Conservation (phyloP, 30 jellyfish, hydroid and myxozoan genomes). For the Morbakka virulenta region DNA sequence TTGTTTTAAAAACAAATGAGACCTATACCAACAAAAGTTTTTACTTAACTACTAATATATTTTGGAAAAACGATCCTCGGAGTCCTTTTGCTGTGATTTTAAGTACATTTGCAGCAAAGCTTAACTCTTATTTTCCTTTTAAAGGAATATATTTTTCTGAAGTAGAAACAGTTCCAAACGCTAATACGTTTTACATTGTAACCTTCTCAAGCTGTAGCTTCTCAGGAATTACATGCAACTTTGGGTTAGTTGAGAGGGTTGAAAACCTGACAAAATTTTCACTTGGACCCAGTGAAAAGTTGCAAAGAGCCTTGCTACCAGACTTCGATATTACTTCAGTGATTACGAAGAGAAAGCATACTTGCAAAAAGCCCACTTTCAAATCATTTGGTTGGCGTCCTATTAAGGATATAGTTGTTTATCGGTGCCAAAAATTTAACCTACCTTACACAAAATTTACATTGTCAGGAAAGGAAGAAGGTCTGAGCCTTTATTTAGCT, state of each 20-base stretch:
- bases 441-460: neutral
- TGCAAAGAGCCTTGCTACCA: neutral
- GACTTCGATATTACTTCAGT: neutral
- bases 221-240: neutral
- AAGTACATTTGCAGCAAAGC: neutral
- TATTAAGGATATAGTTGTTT: too few species aligned
- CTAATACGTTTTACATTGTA: neutral
- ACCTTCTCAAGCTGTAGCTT: neutral
- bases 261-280: neutral
- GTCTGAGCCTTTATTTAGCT: conserved; percentile 7
- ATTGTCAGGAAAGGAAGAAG: conserved; percentile 11
- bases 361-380: neutral
- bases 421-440: neutral
- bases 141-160: neutral
- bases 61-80: neutral
- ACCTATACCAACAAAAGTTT: conserved; percentile 13
- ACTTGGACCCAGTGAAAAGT: neutral
- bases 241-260: neutral
- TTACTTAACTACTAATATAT: neutral
- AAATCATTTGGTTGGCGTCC: neutral
- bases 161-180: neutral
- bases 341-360: neutral
- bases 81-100: neutral
- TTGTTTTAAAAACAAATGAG: conserved; percentile 10
- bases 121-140: neutral